A percentile compares a stretch with the other conserved stretches of the same genome.
Conservation (phyloP, 2,113 vertebrate genomes). For the Pithys albifrons region DNA sequence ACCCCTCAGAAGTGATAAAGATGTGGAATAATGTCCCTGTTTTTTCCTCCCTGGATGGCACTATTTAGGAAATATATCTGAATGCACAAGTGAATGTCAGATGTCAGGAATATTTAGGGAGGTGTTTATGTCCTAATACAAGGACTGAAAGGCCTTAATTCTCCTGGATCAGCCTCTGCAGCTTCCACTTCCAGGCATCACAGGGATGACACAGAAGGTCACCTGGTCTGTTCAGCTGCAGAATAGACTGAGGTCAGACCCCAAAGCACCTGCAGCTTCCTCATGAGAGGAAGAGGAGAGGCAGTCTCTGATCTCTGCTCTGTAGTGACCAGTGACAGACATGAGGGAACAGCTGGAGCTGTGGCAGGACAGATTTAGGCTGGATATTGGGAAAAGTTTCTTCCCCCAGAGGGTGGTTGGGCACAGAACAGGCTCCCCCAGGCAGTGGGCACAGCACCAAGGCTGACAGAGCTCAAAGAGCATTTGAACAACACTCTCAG, state of each 20-base stretch:
- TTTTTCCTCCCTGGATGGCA: not conserved
- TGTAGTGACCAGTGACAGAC: not conserved
- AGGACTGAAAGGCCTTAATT: not conserved
- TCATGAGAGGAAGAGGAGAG: not conserved
- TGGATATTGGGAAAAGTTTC: not conserved
- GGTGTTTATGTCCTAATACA: not conserved
- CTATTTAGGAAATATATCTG: not conserved
- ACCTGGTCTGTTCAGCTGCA: not conserved
- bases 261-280: not conserved
- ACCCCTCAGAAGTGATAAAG: not conserved
- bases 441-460: not conserved
- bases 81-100: not conserved
- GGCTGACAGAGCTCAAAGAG: not conserved
- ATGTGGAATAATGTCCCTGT: not conserved
- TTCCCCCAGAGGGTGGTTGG: not conserved
- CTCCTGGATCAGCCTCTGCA: not conserved
- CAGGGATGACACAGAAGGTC: not conserved
- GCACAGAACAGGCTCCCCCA: not conserved
- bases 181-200: not conserved
- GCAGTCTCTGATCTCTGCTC: not conserved
- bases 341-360: rapidly evolving
- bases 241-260: not conserved
- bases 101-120: not conserved
- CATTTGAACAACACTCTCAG: rapidly evolving
- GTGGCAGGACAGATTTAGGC: not conserved